phyloP scores from a whole-genome alignment of 2,888 invertebrate species.

The Cerastis rubricosa region DNA sequence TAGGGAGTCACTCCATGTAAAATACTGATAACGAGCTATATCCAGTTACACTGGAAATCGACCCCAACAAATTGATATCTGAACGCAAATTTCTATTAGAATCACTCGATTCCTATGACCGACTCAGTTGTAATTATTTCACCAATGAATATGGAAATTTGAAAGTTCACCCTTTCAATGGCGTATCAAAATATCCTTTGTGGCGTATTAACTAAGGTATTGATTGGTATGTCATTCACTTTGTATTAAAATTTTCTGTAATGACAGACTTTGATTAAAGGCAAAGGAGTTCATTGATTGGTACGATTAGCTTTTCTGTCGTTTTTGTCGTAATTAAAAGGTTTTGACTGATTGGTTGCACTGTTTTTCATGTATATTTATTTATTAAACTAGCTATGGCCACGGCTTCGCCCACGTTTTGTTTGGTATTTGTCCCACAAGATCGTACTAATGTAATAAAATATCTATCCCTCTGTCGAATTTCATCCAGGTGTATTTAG shows the following conservation, averaged over 20 bases:
- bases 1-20: background rate
- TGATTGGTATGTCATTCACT: slow-evolving; percentile 5
- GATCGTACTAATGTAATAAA: too few species aligned
- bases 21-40: background rate
- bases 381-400: background rate
- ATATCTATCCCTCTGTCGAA: too few species aligned
- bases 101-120: background rate
- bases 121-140: slow-evolving; percentile 37
- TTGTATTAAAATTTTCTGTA: background rate
- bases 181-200: slow-evolving; percentile 41
- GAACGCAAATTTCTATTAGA: background rate
- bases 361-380: background rate
- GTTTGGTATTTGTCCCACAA: too few species aligned
- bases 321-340: background rate
- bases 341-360: background rate
- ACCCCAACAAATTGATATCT: background rate
- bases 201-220: background rate
- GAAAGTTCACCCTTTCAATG: slow-evolving; percentile 34
- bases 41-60: background rate
- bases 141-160: slow-evolving; percentile 37
- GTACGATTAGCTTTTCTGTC: background rate
- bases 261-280: slow-evolving; percentile 26
- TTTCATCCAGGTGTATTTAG: too few species aligned
- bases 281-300: background rate
- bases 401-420: too few species aligned